Evolutionary conservation across 1,140 invertebrate species (phyloP).

Genomic region (Drosophila lini): DNA sequence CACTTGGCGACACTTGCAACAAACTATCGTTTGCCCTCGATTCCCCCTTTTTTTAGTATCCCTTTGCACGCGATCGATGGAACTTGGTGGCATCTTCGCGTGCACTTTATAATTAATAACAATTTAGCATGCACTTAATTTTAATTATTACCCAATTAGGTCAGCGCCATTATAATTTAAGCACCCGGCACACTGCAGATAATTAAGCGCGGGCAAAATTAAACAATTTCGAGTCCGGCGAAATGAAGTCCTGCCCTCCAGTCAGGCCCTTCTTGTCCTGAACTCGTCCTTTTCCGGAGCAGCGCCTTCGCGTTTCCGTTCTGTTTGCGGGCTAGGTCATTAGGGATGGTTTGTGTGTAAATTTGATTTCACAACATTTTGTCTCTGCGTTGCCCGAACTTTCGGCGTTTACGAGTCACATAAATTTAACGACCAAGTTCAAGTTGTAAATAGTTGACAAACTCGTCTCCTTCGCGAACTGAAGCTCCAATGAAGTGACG

Average conservation of each 20-base stretch:
- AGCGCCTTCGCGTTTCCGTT: slow-evolving; percentile 25
- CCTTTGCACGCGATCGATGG: slow-evolving; percentile 29
- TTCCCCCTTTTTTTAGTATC: not conserved
- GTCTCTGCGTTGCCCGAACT: slow-evolving; percentile 63
- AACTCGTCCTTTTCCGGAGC: slow-evolving; percentile 26
- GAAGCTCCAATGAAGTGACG: slow-evolving; percentile 46
- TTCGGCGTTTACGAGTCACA: slow-evolving; percentile 70
- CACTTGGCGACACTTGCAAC: slow-evolving; percentile 48
- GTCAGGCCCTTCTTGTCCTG: slow-evolving; percentile 4
- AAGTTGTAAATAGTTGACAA: slow-evolving; percentile 78
- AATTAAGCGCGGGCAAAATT: slow-evolving; percentile 54
- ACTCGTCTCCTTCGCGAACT: slow-evolving; percentile 4
- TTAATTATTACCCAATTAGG: slow-evolving; percentile 82
- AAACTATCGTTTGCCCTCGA: slow-evolving; percentile 22
- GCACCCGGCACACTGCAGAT: slow-evolving; percentile 41
- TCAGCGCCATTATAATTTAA: slow-evolving; percentile 69
- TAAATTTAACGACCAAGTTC: slow-evolving; percentile 72
- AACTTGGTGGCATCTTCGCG: slow-evolving; percentile 17
- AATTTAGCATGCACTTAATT: slow-evolving; percentile 79
- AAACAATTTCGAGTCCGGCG: slow-evolving; percentile 64
- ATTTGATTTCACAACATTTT: slow-evolving; percentile 82
- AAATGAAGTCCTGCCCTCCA: slow-evolving; percentile 11
- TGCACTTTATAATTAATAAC: slow-evolving; percentile 75
- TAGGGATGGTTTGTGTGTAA: slow-evolving; percentile 74
- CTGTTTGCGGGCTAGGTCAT: slow-evolving; percentile 51